Evolutionary conservation across 2,888 invertebrate genomes (phyloP).

Genomic region (Noctuana brunneofusca): DNA sequence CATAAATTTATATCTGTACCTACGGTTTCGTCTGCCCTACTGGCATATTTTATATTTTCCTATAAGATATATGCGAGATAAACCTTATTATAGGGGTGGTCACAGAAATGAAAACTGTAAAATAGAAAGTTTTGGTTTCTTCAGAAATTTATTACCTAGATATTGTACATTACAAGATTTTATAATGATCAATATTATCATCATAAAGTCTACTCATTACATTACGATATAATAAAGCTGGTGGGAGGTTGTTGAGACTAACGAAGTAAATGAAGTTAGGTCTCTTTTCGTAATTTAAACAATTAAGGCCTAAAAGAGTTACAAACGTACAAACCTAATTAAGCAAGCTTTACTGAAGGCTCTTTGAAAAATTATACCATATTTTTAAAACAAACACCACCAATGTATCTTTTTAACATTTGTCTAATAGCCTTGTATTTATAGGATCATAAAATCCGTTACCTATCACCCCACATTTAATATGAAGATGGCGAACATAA

Average conservation of each 20-base stretch:
- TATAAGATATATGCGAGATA: not conserved
- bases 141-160: not conserved
- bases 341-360: no score
- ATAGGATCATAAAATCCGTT: not conserved
- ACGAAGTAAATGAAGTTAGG: not conserved
- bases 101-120: not conserved
- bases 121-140: not conserved
- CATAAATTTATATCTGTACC: no score
- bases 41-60: no score
- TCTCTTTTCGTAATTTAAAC: not conserved
- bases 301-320: no score
- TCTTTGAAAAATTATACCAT: not conserved
- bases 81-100: not conserved
- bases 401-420: not conserved
- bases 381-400: constrained; percentile 3
- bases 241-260: not conserved
- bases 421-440: not conserved
- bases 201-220: not conserved
- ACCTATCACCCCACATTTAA: constrained; percentile 9
- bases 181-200: not conserved
- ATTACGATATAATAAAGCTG: not conserved
- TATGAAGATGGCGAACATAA: constrained; percentile 11
- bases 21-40: no score
- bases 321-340: not conserved
- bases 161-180: not conserved